These are phyloP conservation scores for Cavia porcellus DNA, from an alignment of 2,113 vertebrate species.

Conservation along the genomic window DNA sequence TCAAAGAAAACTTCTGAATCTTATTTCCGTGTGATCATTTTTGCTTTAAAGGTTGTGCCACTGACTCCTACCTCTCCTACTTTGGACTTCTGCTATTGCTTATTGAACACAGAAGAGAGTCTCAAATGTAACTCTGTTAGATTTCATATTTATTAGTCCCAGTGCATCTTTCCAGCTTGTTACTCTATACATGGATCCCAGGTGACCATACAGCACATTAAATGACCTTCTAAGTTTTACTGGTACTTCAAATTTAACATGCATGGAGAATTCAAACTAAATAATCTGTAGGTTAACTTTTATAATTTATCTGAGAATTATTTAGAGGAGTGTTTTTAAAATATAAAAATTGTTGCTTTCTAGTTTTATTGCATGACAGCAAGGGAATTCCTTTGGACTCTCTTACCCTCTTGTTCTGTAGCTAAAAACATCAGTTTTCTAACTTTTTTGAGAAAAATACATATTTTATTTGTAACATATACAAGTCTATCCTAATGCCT, in stretches of 20 bases:
- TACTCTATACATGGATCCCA: neutral
- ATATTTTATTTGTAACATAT: neutral
- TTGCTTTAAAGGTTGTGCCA: conserved; percentile 5
- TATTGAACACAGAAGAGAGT: neutral
- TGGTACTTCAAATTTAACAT: neutral
- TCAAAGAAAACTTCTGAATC: neutral
- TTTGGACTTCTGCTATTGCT: neutral
- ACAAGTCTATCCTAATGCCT: neutral
- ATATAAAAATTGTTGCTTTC: conserved; percentile 24
- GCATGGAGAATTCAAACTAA: conserved; percentile 48
- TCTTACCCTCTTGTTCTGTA: conserved; percentile 44
- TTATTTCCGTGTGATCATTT: neutral
- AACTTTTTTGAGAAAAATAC: conserved; percentile 1
- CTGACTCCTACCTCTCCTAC: neutral
- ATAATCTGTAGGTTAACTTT: conserved; percentile 27
- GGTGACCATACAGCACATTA: neutral
- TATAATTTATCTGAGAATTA: neutral
- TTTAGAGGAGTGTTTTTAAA: neutral
- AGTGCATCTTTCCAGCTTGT: neutral
- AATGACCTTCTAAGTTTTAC: conserved; percentile 1
- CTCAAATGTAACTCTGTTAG: neutral
- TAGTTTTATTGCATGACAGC: conserved; percentile 1
- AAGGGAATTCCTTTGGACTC: conserved; percentile 21
- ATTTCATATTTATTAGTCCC: neutral
- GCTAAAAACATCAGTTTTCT: neutral